These are phyloP conservation scores for Epinephelus cyanopodus DNA, from an alignment of 2,113 vertebrate genomes.

Conservation along the genomic window DNA sequence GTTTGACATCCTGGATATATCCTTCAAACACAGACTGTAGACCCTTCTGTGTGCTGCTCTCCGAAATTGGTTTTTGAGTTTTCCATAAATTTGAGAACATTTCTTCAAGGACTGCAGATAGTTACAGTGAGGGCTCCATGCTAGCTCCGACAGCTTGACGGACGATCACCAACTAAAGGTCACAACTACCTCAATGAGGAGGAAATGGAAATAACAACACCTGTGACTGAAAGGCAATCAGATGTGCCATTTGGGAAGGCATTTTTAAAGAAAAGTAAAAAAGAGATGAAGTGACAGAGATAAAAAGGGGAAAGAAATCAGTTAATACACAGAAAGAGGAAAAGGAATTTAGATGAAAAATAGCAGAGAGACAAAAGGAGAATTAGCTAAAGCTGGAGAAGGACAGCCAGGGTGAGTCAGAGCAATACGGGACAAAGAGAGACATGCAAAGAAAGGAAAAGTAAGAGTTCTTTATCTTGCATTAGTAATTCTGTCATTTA, in stretches of 20 bases:
- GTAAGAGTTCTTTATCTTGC: slow-evolving; percentile 4
- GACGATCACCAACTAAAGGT: slow-evolving; percentile 3
- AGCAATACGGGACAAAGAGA: slow-evolving; percentile 7
- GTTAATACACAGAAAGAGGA: not conserved
- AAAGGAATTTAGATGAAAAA: no score
- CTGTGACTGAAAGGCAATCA: not conserved
- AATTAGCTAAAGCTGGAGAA: not conserved
- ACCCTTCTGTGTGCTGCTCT: no score
- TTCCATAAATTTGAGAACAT: no score
- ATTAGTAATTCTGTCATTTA: slow-evolving; percentile 30
- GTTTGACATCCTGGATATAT: no score
- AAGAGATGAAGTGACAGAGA: not conserved
- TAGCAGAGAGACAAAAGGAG: no score
- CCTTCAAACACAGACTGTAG: no score
- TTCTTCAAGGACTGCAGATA: no score
- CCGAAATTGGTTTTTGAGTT: no score
- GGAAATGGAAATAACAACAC: not conserved
- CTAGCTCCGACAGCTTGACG: no score
- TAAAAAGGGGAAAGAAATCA: not conserved
- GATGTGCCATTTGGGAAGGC: not conserved
- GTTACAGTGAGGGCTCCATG: no score
- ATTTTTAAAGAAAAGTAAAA: not conserved
- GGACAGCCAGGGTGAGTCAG: not conserved
- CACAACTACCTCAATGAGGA: not conserved
- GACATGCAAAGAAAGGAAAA: not conserved